These are phyloP conservation scores for Cochlearius cochlearius DNA, from an alignment of 2,113 vertebrate species.

Conservation along the genomic window DNA sequence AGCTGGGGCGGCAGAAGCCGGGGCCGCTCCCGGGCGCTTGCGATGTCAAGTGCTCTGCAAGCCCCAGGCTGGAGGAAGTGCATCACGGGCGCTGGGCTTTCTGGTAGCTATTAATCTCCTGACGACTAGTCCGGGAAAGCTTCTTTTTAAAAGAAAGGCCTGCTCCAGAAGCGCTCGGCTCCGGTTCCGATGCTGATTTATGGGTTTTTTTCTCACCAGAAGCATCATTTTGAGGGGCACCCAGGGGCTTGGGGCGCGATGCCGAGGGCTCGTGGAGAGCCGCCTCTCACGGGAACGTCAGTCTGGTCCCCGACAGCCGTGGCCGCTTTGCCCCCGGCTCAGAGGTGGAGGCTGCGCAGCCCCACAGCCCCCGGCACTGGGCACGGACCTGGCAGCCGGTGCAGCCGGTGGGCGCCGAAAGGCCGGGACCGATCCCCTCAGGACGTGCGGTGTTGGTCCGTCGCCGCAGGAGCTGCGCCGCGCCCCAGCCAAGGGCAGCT, in stretches of 20 bases:
- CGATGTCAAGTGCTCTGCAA: not conserved
- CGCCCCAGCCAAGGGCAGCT: not conserved
- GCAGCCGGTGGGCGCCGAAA: fast-evolving
- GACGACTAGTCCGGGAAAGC: fast-evolving
- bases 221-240: not conserved
- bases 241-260: fast-evolving
- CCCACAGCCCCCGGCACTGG: not conserved
- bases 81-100: not conserved
- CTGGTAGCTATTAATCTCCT: not conserved
- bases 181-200: not conserved
- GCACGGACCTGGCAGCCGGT: fast-evolving
- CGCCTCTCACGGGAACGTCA: fast-evolving
- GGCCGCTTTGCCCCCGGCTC: fast-evolving
- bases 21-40: fast-evolving
- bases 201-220: not conserved
- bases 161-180: not conserved
- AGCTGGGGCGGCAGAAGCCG: fast-evolving
- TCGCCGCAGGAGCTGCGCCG: not conserved
- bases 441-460: fast-evolving
- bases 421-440: fast-evolving
- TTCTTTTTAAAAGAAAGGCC: not conserved
- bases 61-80: not conserved
- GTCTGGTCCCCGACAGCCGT: fast-evolving
- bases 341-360: fast-evolving
- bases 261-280: fast-evolving